A percentile compares a stretch with the other conserved stretches of the same genome.
Conservation (phyloP, 2,113 vertebrate genomes). For the Pteronura brasiliensis region DNA sequence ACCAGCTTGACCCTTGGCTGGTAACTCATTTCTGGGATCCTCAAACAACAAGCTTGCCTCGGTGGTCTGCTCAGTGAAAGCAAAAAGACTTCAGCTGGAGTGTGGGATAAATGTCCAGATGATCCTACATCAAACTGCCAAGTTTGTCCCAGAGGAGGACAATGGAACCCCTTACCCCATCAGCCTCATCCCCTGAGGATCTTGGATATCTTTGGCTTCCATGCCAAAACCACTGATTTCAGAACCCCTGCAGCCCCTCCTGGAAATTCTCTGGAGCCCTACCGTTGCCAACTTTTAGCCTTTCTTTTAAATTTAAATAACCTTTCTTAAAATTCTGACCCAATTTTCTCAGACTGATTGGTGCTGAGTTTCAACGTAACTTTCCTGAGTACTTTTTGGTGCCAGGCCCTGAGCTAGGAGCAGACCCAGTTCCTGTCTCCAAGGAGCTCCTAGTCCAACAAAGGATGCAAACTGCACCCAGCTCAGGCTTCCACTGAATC, state of each 20-base stretch:
- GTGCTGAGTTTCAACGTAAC: not conserved
- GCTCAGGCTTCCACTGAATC: not conserved
- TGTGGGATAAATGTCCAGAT: not conserved
- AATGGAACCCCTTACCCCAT: too few relatives aligned
- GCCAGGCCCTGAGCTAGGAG: not conserved
- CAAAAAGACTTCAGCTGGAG: not conserved
- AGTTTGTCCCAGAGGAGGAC: not conserved
- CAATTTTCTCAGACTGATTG: not conserved
- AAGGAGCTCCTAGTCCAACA: not conserved
- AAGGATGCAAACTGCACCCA: not conserved
- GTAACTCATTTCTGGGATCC: not conserved
- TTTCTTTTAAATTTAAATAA: slow-evolving; percentile 24
- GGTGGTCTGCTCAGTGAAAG: not conserved
- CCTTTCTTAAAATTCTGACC: not conserved
- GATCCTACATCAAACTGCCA: not conserved
- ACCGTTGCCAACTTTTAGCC: not conserved
- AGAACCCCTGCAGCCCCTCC: not conserved
- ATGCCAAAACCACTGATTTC: not conserved
- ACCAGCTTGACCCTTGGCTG: not conserved
- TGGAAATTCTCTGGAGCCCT: not conserved
- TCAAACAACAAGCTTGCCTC: not conserved
- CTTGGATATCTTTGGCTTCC: not conserved
- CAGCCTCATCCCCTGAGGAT: not conserved
- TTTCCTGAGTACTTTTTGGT: not conserved
- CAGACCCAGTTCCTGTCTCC: not conserved